Conservation (phyloP, 2,888 invertebrate genomes). For the Pyralis farinalis region DNA sequence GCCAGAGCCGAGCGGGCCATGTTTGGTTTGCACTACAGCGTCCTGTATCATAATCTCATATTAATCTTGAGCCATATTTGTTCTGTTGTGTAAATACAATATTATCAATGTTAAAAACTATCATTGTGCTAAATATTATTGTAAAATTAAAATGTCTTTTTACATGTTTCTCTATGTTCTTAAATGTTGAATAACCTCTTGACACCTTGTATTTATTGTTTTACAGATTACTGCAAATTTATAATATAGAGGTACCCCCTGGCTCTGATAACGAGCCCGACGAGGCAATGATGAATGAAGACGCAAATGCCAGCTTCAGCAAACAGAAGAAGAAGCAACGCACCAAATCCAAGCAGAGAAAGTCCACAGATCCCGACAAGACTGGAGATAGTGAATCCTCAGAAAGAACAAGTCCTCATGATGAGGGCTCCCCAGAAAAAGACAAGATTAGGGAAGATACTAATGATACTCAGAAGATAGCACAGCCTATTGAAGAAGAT, state of each 20-base stretch:
- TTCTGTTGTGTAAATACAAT: no score
- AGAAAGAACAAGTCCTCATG: slow-evolving; percentile 39
- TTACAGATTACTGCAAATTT: slow-evolving; percentile 86
- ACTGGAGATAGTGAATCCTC: slow-evolving; percentile 55
- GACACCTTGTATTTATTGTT: slow-evolving; percentile 10
- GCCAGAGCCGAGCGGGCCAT: no score
- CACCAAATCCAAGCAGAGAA: slow-evolving; percentile 60
- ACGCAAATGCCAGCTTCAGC: slow-evolving; percentile 35
- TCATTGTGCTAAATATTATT: no score
- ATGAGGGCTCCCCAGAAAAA: slow-evolving; percentile 60
- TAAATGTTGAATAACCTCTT: no score
- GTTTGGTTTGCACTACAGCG: no score
- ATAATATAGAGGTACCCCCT: slow-evolving; percentile 85
- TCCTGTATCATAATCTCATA: no score
- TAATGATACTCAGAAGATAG: slow-evolving; percentile 17
- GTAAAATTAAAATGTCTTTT: no score
- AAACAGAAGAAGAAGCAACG: slow-evolving; percentile 66
- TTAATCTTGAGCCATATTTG: no score
- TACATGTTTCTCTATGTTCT: no score
- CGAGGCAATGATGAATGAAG: slow-evolving; percentile 46
- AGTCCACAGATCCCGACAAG: slow-evolving; percentile 60
- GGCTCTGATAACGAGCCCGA: slow-evolving; percentile 73
- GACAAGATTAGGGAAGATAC: slow-evolving; percentile 38
- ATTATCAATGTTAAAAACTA: no score
- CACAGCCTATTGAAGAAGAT: slow-evolving; percentile 57